These are phyloP conservation scores for Spondyliosoma cantharus DNA, from an alignment of 2,797 vertebrate genomes.

Conservation along the genomic window DNA sequence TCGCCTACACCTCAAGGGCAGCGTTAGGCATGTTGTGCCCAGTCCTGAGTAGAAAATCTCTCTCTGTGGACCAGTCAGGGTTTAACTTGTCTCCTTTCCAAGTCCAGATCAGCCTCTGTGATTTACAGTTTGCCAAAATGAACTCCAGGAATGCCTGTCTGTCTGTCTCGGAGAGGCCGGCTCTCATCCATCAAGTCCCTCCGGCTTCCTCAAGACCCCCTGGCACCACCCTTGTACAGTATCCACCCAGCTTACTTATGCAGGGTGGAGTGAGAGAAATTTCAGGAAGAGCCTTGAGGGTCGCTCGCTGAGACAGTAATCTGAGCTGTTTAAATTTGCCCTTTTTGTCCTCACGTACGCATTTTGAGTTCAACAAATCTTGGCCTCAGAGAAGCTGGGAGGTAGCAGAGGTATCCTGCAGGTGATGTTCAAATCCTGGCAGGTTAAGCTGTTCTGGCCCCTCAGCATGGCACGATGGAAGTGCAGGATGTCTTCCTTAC, in stretches of 20 bases:
- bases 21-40: conserved; percentile 32
- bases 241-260: conserved; percentile 43
- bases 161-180: conserved; percentile 59
- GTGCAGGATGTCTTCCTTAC: conserved; percentile 43
- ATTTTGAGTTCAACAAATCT: conserved; percentile 29
- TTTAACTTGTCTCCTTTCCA: conserved; percentile 58
- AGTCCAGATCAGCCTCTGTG: conserved; percentile 53
- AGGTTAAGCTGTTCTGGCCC: conserved; percentile 37
- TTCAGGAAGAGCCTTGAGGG: conserved; percentile 28
- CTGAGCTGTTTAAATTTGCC: conserved; percentile 6
- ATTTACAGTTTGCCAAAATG: conserved; percentile 63
- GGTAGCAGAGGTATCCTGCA: conserved; percentile 24
- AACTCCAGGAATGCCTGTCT: conserved; percentile 69
- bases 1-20: conserved; percentile 58
- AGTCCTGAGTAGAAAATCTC: conserved; percentile 46
- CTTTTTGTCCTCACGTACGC: not conserved
- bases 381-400: conserved; percentile 29
- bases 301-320: conserved; percentile 20
- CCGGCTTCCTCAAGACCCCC: conserved; percentile 46
- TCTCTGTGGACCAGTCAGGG: conserved; percentile 50
- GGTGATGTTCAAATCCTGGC: conserved; percentile 43
- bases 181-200: conserved; percentile 44
- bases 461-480: conserved; percentile 55
- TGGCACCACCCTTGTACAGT: conserved; percentile 52
- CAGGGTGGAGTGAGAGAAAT: conserved; percentile 42